These are phyloP conservation scores for Phyto melanocephala DNA, from an alignment of 2,888 invertebrate genomes.

Conservation along the genomic window DNA sequence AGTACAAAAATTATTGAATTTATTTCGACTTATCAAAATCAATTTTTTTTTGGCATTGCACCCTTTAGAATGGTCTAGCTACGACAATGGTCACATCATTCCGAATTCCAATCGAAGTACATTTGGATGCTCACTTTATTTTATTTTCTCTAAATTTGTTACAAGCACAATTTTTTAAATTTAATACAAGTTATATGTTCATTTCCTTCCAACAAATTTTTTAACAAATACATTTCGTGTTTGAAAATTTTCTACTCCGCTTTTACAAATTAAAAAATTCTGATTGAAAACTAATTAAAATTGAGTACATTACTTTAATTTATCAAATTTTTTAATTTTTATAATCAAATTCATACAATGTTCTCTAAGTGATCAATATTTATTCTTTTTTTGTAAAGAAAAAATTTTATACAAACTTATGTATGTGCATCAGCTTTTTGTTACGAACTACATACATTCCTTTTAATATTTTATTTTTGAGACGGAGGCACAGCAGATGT, in stretches of 20 bases:
- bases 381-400: not conserved
- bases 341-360: not conserved
- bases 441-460: not conserved
- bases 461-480: not conserved
- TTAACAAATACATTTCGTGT: too few relatives aligned
- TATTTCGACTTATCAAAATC: too few relatives aligned
- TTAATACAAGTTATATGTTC: too few relatives aligned
- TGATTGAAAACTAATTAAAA: not conserved
- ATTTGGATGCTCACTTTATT: not conserved
- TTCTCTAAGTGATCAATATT: not conserved
- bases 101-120: too few relatives aligned
- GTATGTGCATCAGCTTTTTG: too few relatives aligned
- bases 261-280: not conserved
- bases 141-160: too few relatives aligned
- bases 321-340: not conserved
- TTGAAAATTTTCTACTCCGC: not conserved
- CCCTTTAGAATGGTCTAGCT: too few relatives aligned
- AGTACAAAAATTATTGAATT: too few relatives aligned
- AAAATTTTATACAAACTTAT: not conserved
- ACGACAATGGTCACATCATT: too few relatives aligned
- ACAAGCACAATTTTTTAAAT: too few relatives aligned
- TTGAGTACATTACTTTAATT: not conserved
- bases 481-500: slow-evolving; percentile 24
- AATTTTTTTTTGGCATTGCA: too few relatives aligned
- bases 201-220: too few relatives aligned